Conservation (phyloP, 2,797 vertebrate genomes). For the Glossophaga mutica region DNA sequence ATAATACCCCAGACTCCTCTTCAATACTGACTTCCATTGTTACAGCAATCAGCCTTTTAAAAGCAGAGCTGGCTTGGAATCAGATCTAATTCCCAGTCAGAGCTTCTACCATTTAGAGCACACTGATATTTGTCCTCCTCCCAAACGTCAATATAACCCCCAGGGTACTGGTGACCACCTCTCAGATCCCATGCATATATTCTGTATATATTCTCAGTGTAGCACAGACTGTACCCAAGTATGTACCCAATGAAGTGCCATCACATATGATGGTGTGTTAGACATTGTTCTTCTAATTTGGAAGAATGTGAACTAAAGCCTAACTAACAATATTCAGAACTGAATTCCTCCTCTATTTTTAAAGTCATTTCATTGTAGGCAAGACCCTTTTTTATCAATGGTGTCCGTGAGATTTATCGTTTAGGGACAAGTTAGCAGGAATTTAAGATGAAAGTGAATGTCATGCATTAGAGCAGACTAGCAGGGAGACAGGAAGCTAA, state of each 20-base stretch:
- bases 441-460: not conserved
- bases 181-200: not conserved
- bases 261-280: not conserved
- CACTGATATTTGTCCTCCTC: not conserved
- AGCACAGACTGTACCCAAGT: not conserved
- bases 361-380: not conserved
- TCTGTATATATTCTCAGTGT: rapidly evolving
- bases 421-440: not conserved
- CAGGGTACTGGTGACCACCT: not conserved
- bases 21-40: not conserved
- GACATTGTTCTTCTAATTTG: not conserved
- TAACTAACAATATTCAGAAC: not conserved
- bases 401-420: not conserved
- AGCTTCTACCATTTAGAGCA: not conserved
- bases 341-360: not conserved
- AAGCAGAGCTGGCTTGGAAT: not conserved
- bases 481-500: not conserved
- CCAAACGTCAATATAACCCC: not conserved
- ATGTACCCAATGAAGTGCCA: not conserved
- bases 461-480: not conserved
- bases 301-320: not conserved
- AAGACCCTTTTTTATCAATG: not conserved
- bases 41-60: not conserved
- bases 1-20: not conserved
- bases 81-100: not conserved